Evolutionary conservation across 2,113 vertebrate genomes (phyloP).

Genomic region (Apus apus): DNA sequence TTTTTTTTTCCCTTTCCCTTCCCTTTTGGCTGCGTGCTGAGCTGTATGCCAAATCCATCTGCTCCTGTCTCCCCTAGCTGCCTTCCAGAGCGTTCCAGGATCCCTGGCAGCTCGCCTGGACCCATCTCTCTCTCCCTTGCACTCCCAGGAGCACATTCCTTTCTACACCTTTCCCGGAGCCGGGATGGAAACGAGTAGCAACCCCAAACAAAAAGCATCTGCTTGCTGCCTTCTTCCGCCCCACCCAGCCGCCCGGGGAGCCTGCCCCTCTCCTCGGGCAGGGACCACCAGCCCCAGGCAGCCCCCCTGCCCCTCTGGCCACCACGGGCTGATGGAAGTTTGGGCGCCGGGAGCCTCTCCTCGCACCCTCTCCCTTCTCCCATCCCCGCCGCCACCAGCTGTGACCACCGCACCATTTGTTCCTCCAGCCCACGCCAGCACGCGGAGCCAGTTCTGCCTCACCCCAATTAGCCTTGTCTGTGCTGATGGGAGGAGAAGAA

Average conservation of each 20-base stretch:
- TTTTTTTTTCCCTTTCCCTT: neutral
- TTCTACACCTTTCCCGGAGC: slow-evolving; percentile 57
- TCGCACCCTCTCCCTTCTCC: slow-evolving; percentile 40
- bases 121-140: slow-evolving; percentile 56
- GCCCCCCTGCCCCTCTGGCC: neutral
- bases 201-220: slow-evolving; percentile 62
- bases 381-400: slow-evolving; percentile 43
- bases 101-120: slow-evolving; percentile 66
- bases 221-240: slow-evolving; percentile 37
- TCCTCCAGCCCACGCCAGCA: slow-evolving; percentile 43
- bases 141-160: slow-evolving; percentile 66
- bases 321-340: neutral
- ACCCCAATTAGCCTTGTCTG: slow-evolving; percentile 62
- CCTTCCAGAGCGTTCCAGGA: slow-evolving; percentile 66
- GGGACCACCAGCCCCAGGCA: neutral
- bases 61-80: slow-evolving; percentile 70
- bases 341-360: slow-evolving; percentile 6
- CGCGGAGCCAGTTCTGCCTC: slow-evolving; percentile 46
- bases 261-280: slow-evolving; percentile 47
- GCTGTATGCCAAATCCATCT: slow-evolving; percentile 74
- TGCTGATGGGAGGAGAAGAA: slow-evolving; percentile 65
- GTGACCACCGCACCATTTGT: slow-evolving; percentile 47
- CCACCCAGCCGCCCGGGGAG: slow-evolving; percentile 40
- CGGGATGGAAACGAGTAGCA: slow-evolving; percentile 50
- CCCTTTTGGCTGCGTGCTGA: slow-evolving; percentile 59